Base-by-base conservation (phyloP, 1,140 invertebrate species). In the Tribolium castaneum region DNA sequence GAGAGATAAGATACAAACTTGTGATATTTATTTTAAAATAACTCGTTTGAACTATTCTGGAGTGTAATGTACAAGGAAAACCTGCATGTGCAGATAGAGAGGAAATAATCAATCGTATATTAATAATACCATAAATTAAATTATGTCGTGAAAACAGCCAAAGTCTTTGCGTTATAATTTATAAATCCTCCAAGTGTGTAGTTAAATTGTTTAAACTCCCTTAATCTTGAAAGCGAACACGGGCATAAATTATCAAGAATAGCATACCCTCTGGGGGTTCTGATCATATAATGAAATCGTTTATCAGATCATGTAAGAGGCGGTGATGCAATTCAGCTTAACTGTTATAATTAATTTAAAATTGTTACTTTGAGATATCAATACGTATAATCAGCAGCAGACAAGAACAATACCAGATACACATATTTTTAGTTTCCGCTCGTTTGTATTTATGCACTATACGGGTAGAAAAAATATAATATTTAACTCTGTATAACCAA, bases 111-210 rank as follows among this genome's bases (percentile, higher is more conserved):
- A 66, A 66, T 66, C 59, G 25, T 34, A 59, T 75, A 56, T 75
- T 75, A 59, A 56, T 75, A 45, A 56, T 75, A 45, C 51, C 73
- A 75, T 75, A 59, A 75, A 59, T 75, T 56, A 56, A 56, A 75
- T 59, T 75, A 51, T 14, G 52, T 76, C 59, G 34, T 35, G 59
- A 25, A 66, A 45, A 45, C 39, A 19, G 16, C 16, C 7, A 45
- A 45, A 10, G 39, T 45, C 39, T 45, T 9, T 45, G n/a, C 39
- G 39, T 45, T 45, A 45, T 45, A 45, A 45, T 3, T 45, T 45
- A 45, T 45, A 45, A 45, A 45, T 45, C n/a, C 39, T 45, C 39
- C 2, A 45, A 45, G 39, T 45, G n/a, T 45, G 0, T 45, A 9
- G 39, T 45, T 45, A 9, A 45, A 45, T 3, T 45, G 39, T 45